Evolutionary conservation across 2,113 vertebrate species (phyloP).

Genomic region (sheep (Ovis aries)): ARS-UI_Ramb_v3.0 NC_056057.1:5930501-5931000

Average conservation of each 20-base stretch:
- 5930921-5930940: no score
- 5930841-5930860: neutral
- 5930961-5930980: neutral
- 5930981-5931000: neutral
- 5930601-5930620: neutral
- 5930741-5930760: neutral
- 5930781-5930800: neutral
- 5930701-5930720: neutral
- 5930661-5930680: neutral
- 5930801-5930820: neutral
- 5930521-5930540: neutral
- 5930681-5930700: neutral
- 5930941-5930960: neutral
- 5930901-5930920: neutral
- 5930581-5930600: accelerated
- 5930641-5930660: neutral
- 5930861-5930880: neutral
- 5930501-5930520: neutral
- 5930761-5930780: neutral
- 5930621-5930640: neutral
- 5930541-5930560: neutral
- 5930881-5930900: neutral
- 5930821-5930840: neutral
- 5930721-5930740: neutral
- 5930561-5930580: neutral